Conservation (phyloP, 2,888 invertebrate species). For the Apamea epomidion region DNA sequence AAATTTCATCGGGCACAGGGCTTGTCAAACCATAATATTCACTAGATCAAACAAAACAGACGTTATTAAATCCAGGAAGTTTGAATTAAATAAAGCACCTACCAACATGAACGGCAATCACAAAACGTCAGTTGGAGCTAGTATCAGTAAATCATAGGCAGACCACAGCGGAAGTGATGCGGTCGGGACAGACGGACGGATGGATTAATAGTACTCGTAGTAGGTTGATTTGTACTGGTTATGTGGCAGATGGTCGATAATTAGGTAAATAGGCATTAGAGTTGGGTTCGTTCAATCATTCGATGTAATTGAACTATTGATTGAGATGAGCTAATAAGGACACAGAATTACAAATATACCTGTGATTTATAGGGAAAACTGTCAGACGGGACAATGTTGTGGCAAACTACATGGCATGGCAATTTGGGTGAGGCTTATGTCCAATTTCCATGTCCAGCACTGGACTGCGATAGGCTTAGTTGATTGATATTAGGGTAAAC, state of each 20-base stretch:
- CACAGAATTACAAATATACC: background rate
- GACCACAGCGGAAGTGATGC: conserved; percentile 59
- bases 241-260: conserved; percentile 28
- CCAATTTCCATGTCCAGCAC: background rate
- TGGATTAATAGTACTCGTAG: conserved; percentile 18
- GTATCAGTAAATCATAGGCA: conserved; percentile 49
- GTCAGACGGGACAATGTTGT: background rate
- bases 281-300: background rate
- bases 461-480: too few relatives aligned
- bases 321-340: conserved; percentile 1
- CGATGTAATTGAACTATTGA: conserved; percentile 18
- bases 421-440: background rate
- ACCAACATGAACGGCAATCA: conserved; percentile 18
- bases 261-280: conserved; percentile 30
- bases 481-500: background rate
- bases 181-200: conserved; percentile 40
- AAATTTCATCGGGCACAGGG: too few relatives aligned
- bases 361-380: background rate
- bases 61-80: conserved; percentile 11
- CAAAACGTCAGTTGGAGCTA: conserved; percentile 28
- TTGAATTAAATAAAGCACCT: conserved; percentile 9
- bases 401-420: background rate
- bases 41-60: background rate
- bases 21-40: background rate
- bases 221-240: conserved; percentile 10